Conservation (phyloP, 2,888 invertebrate species). For the Metallyticus violacea region DNA sequence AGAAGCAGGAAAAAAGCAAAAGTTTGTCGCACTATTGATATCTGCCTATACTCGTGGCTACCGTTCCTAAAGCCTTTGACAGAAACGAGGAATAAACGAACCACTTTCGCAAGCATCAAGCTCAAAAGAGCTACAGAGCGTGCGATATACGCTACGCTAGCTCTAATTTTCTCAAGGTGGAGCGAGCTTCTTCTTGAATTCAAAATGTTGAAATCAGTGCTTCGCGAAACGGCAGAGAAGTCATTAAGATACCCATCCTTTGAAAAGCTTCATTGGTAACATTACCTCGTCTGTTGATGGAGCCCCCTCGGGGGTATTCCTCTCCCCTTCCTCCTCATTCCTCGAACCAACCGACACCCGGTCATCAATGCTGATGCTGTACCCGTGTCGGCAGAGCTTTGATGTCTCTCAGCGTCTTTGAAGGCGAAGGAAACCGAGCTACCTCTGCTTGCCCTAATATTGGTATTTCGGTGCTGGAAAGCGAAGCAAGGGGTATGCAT, state of each 20-base stretch:
- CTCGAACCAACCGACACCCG: slow-evolving; percentile 1
- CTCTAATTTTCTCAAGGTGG: not conserved
- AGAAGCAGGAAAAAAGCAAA: not conserved
- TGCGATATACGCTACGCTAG: not conserved
- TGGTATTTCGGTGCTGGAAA: slow-evolving; percentile 10
- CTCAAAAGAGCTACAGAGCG: not conserved
- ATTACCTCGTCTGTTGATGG: not conserved
- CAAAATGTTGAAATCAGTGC: not conserved
- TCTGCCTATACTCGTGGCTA: not conserved
- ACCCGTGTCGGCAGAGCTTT: slow-evolving; percentile 5
- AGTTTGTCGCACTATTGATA: not conserved
- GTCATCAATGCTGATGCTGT: slow-evolving; percentile 15
- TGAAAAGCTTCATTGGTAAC: not conserved
- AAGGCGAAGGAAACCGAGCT: not conserved
- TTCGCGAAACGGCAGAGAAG: not conserved
- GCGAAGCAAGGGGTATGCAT: not conserved
- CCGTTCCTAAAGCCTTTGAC: not conserved
- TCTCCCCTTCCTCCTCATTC: not conserved
- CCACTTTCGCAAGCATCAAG: not conserved
- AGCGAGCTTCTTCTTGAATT: not conserved
- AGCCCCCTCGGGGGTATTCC: not conserved
- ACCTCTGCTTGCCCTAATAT: slow-evolving; percentile 14
- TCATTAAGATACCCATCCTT: slow-evolving; percentile 11
- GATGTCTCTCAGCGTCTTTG: slow-evolving; percentile 11
- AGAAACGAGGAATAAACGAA: not conserved